Base-by-base conservation (phyloP, 2,888 invertebrate genomes). In the Brachypalpus laphriformis region DNA sequence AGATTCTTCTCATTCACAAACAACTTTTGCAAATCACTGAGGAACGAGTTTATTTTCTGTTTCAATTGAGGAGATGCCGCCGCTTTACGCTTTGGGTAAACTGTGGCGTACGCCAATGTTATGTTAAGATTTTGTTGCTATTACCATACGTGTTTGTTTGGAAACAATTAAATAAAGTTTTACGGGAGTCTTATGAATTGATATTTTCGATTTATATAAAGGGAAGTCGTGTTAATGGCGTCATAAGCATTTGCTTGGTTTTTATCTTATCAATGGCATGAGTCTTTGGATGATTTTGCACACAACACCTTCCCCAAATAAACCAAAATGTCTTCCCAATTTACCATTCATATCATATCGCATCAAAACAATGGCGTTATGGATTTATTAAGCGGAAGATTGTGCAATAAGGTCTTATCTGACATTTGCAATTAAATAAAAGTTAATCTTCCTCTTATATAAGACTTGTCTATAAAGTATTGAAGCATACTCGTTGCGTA, bases 1-100 rank as follows among this genome's bases (percentile, higher is more conserved):
- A n/a, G 7, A 42, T 51, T 63, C 59, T 25, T 25, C n/a, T 61
- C 80, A 81, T 81, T 81, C 74, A 81, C 37, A 81, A 81, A 66
- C n/a, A 68, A 31, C 34, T 1, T n/a, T 42, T 40, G 16, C 28
- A 31, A 54, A 25, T 9, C 31, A 34, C 16, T 57, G 4, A 7
- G 20, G 16, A 47, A 57, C 31, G 11, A 71, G 59, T 37, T 47
- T 45, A 57, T 11, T 57, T 28, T 20, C 8, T 47, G 20, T 31
- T 16, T 57, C 20, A n/a, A 20, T 37, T 18, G 11, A 57, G 20
- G 37, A 37, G n/a, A 9, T 3, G 9, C 31, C 56, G 22, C 8
- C 5, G n/a, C n/a, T n/a, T n/a, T n/a, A 25, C 25, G 8, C 9
- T 20, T 9, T 14, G 59, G 40, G 54, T 68, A 68, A 40, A 54